Conservation (phyloP, 2,113 vertebrate genomes). For the Lanius collurio region DNA sequence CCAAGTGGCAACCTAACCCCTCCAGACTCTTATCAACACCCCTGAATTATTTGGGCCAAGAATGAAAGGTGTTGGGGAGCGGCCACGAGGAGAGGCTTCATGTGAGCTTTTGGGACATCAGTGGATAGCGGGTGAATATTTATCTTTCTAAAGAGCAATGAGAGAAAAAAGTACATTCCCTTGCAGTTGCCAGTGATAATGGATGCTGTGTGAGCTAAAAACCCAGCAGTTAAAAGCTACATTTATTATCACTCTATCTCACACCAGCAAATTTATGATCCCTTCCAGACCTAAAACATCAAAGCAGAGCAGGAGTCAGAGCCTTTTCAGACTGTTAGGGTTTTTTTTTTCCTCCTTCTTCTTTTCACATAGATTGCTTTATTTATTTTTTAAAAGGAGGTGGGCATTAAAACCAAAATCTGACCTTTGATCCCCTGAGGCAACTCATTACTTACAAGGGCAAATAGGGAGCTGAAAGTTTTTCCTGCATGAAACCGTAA, state of each 20-base stretch:
- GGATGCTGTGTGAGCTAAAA: constrained; percentile 63
- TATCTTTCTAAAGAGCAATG: constrained; percentile 36
- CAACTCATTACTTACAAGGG: constrained; percentile 54
- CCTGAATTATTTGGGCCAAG: neutral
- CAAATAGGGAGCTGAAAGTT: constrained; percentile 52
- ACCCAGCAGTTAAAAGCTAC: constrained; percentile 45
- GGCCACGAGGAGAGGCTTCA: neutral
- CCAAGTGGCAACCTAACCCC: neutral
- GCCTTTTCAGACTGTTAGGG: constrained; percentile 32
- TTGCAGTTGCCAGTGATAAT: constrained; percentile 69
- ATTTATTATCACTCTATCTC: constrained; percentile 66
- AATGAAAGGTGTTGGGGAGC: neutral
- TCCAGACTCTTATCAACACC: neutral
- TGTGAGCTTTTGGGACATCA: neutral
- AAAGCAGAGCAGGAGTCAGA: constrained; percentile 61
- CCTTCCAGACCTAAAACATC: constrained; percentile 65
- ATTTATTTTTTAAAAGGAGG: constrained; percentile 62
- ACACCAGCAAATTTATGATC: constrained; percentile 68
- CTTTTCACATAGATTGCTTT: constrained; percentile 54
- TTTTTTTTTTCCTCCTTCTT: neutral
- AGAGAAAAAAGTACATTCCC: constrained; percentile 15
- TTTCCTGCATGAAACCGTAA: constrained; percentile 54
- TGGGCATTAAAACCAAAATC: constrained; percentile 46
- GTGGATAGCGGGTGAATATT: neutral
- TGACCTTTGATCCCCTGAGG: constrained; percentile 62